Conservation (phyloP, 1,140 invertebrate species). For the Drosophila bifasciata region DNA sequence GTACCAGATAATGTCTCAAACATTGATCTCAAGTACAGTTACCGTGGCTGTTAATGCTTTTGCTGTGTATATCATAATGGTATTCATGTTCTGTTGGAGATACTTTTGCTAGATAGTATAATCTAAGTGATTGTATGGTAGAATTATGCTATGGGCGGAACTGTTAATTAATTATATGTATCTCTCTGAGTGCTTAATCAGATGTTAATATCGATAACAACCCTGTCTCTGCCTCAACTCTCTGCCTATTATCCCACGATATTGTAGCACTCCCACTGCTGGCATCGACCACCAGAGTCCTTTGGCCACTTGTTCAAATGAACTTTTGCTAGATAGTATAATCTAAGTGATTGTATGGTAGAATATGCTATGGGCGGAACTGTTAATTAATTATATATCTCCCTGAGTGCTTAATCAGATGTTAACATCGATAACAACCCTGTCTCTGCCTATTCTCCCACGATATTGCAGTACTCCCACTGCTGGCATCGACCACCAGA, state of each 20-base stretch:
- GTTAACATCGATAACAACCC: neutral
- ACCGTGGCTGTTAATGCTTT: slow-evolving; percentile 14
- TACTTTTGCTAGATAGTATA: neutral
- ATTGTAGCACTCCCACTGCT: neutral
- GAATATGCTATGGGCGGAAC: neutral
- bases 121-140: no score
- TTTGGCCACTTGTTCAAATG: no score
- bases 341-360: no score
- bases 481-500: neutral
- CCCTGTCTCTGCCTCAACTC: neutral
- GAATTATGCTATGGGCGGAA: neutral
- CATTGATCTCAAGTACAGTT: slow-evolving; percentile 36
- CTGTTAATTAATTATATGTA: no score
- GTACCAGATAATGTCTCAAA: slow-evolving; percentile 3
- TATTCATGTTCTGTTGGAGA: neutral
- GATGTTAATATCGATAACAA: neutral
- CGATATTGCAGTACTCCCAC: neutral
- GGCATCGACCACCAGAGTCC: neutral
- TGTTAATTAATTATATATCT: no score
- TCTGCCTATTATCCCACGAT: neutral
- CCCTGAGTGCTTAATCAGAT: neutral
- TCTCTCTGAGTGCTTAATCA: neutral
- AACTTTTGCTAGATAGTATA: neutral
- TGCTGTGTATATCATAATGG: neutral
- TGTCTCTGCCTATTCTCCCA: neutral